Percentiles rank a stretch among this genome's conserved stretches.
These are phyloP conservation scores for Xenotilapia caudafasciata DNA, from an alignment of 2,113 vertebrate species.

Conservation along the genomic window DNA sequence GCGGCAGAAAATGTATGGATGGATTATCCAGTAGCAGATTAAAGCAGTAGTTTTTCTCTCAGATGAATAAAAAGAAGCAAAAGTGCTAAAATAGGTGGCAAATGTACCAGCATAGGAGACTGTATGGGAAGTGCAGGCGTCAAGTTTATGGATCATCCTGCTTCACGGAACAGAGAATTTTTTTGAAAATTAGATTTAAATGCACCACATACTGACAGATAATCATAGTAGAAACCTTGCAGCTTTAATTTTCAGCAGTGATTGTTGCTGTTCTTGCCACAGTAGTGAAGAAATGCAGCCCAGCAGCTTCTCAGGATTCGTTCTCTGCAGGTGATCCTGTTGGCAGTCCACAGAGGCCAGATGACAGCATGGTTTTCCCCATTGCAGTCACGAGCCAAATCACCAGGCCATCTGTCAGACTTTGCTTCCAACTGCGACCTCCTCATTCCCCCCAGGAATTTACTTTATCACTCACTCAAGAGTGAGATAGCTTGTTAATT, in stretches of 20 bases:
- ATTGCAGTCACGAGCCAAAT: constrained; percentile 53
- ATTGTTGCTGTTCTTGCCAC: background rate
- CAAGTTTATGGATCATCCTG: background rate
- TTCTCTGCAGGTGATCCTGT: constrained; percentile 46
- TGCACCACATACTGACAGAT: background rate
- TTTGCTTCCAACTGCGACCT: constrained; percentile 50
- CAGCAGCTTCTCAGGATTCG: background rate
- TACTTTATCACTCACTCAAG: constrained; percentile 4
- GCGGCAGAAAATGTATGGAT: background rate
- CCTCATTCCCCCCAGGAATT: constrained; percentile 37
- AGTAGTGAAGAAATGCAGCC: background rate
- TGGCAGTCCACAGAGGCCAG: constrained; percentile 19
- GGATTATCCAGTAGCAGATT: background rate
- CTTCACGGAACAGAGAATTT: background rate
- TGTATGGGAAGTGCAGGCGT: background rate
- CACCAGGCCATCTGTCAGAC: constrained; percentile 65
- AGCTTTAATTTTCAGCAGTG: background rate
- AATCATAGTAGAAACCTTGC: background rate
- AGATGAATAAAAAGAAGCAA: background rate
- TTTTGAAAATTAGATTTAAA: background rate
- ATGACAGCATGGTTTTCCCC: constrained; percentile 53
- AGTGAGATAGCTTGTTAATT: constrained; percentile 9
- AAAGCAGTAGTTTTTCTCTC: background rate
- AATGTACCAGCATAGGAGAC: background rate
- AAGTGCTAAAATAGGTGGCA: background rate